Conservation (phyloP, 2,888 invertebrate genomes). For the Drosophila vallismaia region DNA sequence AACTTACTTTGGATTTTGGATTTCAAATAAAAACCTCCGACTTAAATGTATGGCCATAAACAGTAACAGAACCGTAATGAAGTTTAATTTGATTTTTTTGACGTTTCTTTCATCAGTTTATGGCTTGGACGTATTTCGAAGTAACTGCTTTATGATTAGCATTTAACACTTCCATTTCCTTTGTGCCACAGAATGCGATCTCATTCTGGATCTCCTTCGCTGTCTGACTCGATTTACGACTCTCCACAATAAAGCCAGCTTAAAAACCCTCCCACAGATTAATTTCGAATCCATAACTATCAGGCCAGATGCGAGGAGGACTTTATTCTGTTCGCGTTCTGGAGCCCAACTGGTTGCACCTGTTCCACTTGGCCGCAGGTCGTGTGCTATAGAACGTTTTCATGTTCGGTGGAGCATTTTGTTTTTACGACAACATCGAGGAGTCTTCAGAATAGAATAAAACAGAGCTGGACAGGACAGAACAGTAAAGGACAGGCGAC, state of each 20-base stretch:
- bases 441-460: slow-evolving; percentile 13
- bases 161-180: slow-evolving; percentile 39
- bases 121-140: slow-evolving; percentile 10
- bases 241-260: slow-evolving; percentile 20
- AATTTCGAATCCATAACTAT: slow-evolving; percentile 33
- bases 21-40: neutral
- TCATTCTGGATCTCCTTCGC: slow-evolving; percentile 14
- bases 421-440: slow-evolving; percentile 46
- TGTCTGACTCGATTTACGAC: slow-evolving; percentile 38
- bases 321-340: slow-evolving; percentile 1
- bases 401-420: slow-evolving; percentile 46
- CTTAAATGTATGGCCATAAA: neutral
- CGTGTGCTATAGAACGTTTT: slow-evolving; percentile 34
- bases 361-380: slow-evolving; percentile 50
- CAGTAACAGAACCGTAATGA: neutral
- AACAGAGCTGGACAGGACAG: neutral
- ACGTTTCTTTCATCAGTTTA: slow-evolving; percentile 21
- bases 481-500: slow-evolving; percentile 7
- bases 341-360: slow-evolving; percentile 48
- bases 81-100: neutral
- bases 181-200: slow-evolving; percentile 15
- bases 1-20: neutral
- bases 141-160: slow-evolving; percentile 17
- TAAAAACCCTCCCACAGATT: slow-evolving; percentile 42
- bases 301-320: slow-evolving; percentile 15